These are phyloP conservation scores for Psettodes erumei DNA, from an alignment of 2,113 vertebrate genomes.

Conservation along the genomic window DNA sequence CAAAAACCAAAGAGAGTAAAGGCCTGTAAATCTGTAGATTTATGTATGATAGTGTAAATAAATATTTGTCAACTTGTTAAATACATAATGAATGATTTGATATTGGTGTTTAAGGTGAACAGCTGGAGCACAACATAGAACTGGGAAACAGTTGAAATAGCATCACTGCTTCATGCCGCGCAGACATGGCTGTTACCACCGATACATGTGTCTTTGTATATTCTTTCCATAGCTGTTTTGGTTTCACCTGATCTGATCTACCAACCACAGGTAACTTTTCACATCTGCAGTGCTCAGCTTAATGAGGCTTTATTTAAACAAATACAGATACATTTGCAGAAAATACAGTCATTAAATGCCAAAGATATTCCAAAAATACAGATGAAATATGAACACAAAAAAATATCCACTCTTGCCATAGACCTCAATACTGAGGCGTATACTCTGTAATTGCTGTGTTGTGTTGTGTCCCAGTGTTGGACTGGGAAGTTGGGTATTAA, in stretches of 20 bases:
- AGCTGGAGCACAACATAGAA: background rate
- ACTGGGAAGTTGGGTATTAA: background rate
- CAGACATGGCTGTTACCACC: background rate
- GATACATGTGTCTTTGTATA: background rate
- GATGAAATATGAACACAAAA: slow-evolving; percentile 19
- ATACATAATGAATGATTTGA: background rate
- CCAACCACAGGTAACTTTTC: background rate
- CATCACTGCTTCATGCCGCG: background rate
- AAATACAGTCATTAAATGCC: slow-evolving; percentile 35
- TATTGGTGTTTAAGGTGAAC: background rate
- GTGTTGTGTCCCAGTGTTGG: too few species aligned
- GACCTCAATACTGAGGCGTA: slow-evolving; percentile 5
- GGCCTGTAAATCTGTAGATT: slow-evolving; percentile 35
- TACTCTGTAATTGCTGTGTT: too few species aligned
- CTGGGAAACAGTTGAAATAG: background rate
- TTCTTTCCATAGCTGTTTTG: background rate
- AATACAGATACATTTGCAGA: slow-evolving; percentile 33
- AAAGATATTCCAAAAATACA: slow-evolving; percentile 37
- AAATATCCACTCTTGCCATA: slow-evolving; percentile 4
- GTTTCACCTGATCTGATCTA: background rate
- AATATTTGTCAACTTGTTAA: slow-evolving; percentile 40
- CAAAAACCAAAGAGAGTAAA: slow-evolving; percentile 41
- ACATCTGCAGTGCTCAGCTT: background rate
- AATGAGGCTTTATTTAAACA: slow-evolving; percentile 60
- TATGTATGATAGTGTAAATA: slow-evolving; percentile 62